These are phyloP conservation scores for Melierax canorus DNA, from an alignment of 2,113 vertebrate genomes.

Conservation along the genomic window DNA sequence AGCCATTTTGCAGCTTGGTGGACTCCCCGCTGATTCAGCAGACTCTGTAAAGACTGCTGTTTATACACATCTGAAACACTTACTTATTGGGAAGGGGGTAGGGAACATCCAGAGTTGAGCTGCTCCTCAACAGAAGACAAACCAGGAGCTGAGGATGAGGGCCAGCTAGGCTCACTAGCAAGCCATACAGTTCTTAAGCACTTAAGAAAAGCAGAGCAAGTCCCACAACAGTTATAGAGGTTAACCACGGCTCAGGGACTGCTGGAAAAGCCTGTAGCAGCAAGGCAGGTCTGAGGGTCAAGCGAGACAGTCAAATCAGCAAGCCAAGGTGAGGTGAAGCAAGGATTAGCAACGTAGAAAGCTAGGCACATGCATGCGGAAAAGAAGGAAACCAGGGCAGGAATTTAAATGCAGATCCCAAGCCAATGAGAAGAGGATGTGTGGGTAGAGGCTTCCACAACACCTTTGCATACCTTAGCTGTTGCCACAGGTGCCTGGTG, in stretches of 20 bases:
- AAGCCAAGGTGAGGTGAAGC: background rate
- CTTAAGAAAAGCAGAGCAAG: background rate
- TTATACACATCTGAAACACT: background rate
- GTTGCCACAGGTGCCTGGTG: background rate
- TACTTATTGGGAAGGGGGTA: background rate
- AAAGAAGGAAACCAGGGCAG: background rate
- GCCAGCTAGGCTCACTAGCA: background rate
- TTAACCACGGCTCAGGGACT: background rate
- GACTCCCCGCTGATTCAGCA: background rate
- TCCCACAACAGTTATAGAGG: background rate
- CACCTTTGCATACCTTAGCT: background rate
- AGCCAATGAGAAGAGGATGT: background rate
- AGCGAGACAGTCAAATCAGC: background rate
- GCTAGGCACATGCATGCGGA: rapidly evolving
- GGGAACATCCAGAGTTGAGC: background rate
- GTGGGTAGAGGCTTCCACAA: background rate
- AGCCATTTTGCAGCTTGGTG: background rate
- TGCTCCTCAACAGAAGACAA: background rate
- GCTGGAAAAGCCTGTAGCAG: background rate
- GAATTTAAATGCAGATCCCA: background rate
- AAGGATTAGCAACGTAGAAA: background rate
- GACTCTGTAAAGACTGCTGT: background rate
- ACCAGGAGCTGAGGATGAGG: background rate
- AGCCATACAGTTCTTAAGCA: background rate
- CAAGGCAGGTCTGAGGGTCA: background rate